A percentile compares a stretch with the other conserved stretches of the same genome.
Evolutionary conservation across 2,797 vertebrate species (phyloP).

Genomic region (Tragelaphus oryx): DNA sequence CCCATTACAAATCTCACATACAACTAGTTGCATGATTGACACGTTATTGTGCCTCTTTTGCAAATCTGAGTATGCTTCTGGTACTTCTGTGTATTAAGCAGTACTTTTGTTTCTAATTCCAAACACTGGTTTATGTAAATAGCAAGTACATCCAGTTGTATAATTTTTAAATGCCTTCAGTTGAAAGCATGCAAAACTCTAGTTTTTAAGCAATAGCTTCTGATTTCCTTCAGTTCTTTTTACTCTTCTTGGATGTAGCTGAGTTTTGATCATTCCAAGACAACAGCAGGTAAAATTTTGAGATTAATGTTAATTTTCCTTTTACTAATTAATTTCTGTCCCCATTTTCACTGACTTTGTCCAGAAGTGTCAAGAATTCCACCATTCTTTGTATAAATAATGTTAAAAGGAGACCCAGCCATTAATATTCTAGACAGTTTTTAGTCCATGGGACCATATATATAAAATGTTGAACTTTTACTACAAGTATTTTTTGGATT

Average conservation of each 20-base stretch:
- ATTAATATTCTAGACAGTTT: slow-evolving; percentile 10
- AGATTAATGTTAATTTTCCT: slow-evolving; percentile 38
- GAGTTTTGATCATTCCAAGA: slow-evolving; percentile 39
- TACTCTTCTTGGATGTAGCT: background rate
- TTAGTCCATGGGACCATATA: slow-evolving; percentile 11
- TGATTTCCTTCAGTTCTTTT: slow-evolving; percentile 34
- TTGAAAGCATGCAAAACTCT: slow-evolving; percentile 48
- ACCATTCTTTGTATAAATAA: slow-evolving; percentile 28
- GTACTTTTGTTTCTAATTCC: slow-evolving; percentile 5
- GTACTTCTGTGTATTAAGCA: slow-evolving; percentile 33
- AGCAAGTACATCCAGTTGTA: slow-evolving; percentile 41
- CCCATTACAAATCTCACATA: slow-evolving; percentile 27
- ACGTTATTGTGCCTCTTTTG: slow-evolving; percentile 47
- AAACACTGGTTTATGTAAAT: slow-evolving; percentile 55
- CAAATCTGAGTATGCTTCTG: slow-evolving; percentile 55
- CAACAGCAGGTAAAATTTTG: slow-evolving; percentile 21
- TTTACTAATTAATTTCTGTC: slow-evolving; percentile 35
- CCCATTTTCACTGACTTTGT: slow-evolving; percentile 20
- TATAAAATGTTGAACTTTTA: slow-evolving; percentile 34
- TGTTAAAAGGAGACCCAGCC: slow-evolving; percentile 26
- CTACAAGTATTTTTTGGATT: slow-evolving; percentile 38
- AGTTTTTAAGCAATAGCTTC: slow-evolving; percentile 33
- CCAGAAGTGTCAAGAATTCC: slow-evolving; percentile 44
- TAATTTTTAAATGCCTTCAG: slow-evolving; percentile 46
- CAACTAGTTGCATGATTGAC: slow-evolving; percentile 43